These are phyloP conservation scores for Crenuchus spilurus DNA, from an alignment of 2,797 vertebrate species.

Conservation along the genomic window DNA sequence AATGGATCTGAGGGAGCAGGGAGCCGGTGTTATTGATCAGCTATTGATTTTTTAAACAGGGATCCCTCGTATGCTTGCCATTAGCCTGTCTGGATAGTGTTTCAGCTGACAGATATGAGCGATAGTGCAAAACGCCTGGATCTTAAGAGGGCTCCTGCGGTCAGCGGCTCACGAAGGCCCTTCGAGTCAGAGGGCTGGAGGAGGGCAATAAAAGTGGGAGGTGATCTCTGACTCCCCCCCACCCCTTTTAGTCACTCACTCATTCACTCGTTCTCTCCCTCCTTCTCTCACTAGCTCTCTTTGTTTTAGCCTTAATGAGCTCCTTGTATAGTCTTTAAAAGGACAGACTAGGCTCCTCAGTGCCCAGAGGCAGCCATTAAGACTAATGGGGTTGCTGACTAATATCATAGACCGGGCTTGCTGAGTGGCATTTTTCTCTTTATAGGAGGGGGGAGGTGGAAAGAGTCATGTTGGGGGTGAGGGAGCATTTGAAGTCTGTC, in stretches of 20 bases:
- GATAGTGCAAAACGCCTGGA: constrained; percentile 65
- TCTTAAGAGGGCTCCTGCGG: constrained; percentile 71
- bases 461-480: background rate
- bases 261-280: constrained; percentile 54
- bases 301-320: constrained; percentile 83
- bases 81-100: constrained; percentile 79
- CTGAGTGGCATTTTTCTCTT: constrained; percentile 58
- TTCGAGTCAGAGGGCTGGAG: constrained; percentile 39
- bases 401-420: constrained; percentile 69
- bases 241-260: constrained; percentile 58
- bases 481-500: constrained; percentile 34
- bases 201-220: constrained; percentile 53
- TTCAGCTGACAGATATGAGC: constrained; percentile 79
- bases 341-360: constrained; percentile 67
- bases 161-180: constrained; percentile 60
- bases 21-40: constrained; percentile 81
- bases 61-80: constrained; percentile 74
- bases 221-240: constrained; percentile 57
- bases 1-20: constrained; percentile 69
- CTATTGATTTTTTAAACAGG: constrained; percentile 79
- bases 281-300: constrained; percentile 70
- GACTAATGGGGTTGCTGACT: constrained; percentile 77
- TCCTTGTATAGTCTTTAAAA: constrained; percentile 79
- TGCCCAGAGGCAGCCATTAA: constrained; percentile 75
- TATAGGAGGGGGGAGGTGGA: constrained; percentile 31